Base-by-base conservation (phyloP, 1,140 invertebrate genomes). In the Papilio xuthus region DNA sequence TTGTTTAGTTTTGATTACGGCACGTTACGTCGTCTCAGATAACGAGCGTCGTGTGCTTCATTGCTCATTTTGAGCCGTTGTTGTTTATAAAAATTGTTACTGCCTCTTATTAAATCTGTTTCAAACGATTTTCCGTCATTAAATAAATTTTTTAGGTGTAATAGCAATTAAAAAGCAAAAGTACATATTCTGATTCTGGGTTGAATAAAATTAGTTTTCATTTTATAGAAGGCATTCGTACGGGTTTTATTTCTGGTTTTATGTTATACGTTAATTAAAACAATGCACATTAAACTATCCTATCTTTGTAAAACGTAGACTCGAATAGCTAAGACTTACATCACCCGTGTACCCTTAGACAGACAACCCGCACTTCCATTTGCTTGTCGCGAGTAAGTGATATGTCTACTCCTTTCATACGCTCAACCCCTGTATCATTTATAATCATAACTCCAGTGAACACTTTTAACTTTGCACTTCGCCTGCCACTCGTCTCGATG, bases 401-500 rank as follows among this genome's bases (percentile, higher is more conserved):
- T 79, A 28, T 28, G 60, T 67, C 60, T 28, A 67, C 26, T 28
- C 60, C 60, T 67, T 67, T 69, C 53, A 79, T 41, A 75, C 78
- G 20, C 1, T 76, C 75, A 77, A 83, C 78, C 78, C 82, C 81
- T 86, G 87, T 84, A 85, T 87, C 84, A 86, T 90, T 87, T 86
- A 88, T 87, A 88, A 88, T 87, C 81, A 87, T 85, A 89, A 87
- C 84, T 81, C 79, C 77, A 67, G 60, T 67, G 60, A 82, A 85
- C 82, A 85, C 87, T 85, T 86, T 83, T 83, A 86, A 85, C 84
- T 84, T 89, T 81, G 79, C 81, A 85, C 84, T 84, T 87, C 80
- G 79, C 81, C 74, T 76, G 80, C 74, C 84, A 88, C 60, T 67
- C 60, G 60, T 67, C 84, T 87, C 81, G 50, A 86, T 82, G 79